Conservation (phyloP, 2,888 invertebrate genomes). For the Oscheius onirici region DNA sequence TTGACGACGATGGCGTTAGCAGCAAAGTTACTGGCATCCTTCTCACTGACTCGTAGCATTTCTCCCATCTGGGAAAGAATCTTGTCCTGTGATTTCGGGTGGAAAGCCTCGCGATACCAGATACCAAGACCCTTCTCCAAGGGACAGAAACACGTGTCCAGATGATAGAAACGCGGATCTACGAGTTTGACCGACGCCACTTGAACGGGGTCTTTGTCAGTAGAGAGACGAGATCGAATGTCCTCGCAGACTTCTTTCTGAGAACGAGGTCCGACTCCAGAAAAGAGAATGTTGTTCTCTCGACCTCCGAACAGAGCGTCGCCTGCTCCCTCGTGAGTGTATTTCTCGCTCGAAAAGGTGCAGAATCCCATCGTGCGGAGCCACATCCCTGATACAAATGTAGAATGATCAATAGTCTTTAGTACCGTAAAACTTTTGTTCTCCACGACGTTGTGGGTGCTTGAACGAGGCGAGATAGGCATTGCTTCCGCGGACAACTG, state of each 20-base stretch:
- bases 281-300: conserved; percentile 52
- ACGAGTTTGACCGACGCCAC: not conserved
- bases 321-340: conserved; percentile 66
- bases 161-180: conserved; percentile 63
- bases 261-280: conserved; percentile 66
- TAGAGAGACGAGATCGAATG: conserved; percentile 46
- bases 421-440: conserved; percentile 57
- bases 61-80: conserved; percentile 61
- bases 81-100: conserved; percentile 58
- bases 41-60: conserved; percentile 49
- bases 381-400: too few species aligned
- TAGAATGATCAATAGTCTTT: not conserved
- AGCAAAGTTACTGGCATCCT: conserved; percentile 4
- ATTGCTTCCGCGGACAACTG: conserved; percentile 55
- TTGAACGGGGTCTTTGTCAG: conserved; percentile 23
- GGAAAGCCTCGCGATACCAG: conserved; percentile 64
- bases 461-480: conserved; percentile 59
- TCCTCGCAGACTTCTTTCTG: conserved; percentile 54
- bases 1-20: conserved; percentile 66
- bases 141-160: conserved; percentile 71
- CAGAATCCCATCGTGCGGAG: conserved; percentile 61
- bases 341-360: conserved; percentile 50
- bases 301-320: conserved; percentile 64
- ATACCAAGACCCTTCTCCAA: conserved; percentile 61
- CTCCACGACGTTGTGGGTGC: conserved; percentile 63